phyloP scores from a whole-genome alignment of 2,797 vertebrate genomes.

The Tapirus indicus region DNA sequence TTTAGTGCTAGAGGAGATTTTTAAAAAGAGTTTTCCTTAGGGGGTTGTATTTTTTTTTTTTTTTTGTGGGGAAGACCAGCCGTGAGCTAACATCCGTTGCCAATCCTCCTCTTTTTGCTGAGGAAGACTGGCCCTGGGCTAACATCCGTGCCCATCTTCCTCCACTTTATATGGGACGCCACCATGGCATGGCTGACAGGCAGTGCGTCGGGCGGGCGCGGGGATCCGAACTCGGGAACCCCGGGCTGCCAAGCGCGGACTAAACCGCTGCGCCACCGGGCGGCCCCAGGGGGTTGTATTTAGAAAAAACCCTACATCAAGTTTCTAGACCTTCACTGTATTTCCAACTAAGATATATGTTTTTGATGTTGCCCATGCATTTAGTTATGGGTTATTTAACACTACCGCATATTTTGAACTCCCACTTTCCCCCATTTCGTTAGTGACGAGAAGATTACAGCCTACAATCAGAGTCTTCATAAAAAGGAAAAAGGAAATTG shows the following conservation, averaged over 20 bases:
- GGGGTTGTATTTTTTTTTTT: constrained; percentile 14
- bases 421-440: constrained; percentile 43
- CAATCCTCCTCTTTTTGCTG: no score
- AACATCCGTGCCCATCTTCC: no score
- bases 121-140: no score
- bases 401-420: constrained; percentile 54
- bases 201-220: no score
- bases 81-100: no score
- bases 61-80: no score
- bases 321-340: background rate
- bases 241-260: no score
- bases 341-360: background rate
- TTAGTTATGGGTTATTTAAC: constrained; percentile 68
- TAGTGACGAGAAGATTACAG: constrained; percentile 68
- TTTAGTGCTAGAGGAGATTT: background rate
- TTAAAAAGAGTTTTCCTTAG: background rate
- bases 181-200: no score
- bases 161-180: no score
- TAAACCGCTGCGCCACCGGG: no score
- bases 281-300: background rate
- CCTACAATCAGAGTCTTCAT: constrained; percentile 62
- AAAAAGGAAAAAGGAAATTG: constrained; percentile 74
- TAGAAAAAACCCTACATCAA: background rate
- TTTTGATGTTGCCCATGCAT: constrained; percentile 35
- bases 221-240: no score